Evolutionary conservation across 2,113 vertebrate species (phyloP), one percentile per base, ranked within the genome.

Genomic region (Forbesichthys agassizii): DNA sequence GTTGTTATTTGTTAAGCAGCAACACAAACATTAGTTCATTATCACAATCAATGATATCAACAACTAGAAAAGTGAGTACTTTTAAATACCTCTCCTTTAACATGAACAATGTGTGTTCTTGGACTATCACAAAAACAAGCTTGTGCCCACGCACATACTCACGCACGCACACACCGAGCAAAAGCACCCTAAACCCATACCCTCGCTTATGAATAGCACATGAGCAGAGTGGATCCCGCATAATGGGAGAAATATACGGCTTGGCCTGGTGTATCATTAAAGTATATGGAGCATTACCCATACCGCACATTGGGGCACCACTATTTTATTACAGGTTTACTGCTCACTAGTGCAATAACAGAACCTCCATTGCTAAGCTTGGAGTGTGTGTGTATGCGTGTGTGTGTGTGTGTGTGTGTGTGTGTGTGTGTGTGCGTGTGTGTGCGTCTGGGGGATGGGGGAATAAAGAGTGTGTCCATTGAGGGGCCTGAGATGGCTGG

Each of bases 281-380:
- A 93, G 73, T 91, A 91, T 89, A 92, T 91, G 88, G 85, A 86
- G 87, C 89, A 82, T 88, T 89, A 89, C 85, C 86, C 88, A 86
- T 85, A 82, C 77, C 73, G 83, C 73, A 72, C 86, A 89, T 79
- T 81, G 75, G 83, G 83, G 73, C 83, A 75, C 70, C 77, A 83
- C 84, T 79, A 82, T 83, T 92, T 92, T 91, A 91, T 83, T 88
- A 73, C 84, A 90, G 78, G 82, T 89, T 90, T 89, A 90, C 82
- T 81, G 75, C 81, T 78, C 57, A 14, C 79, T 81, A 84, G 83
- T 88, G 84, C 73, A 91, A 84, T 81, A 87, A 86, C 83, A 82
- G 79, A 79, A 71, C 67, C 68, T 70, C 80, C 78, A 85, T 81
- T 84, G 67, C 74, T 81, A 69, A 51, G 68, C 82, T 75, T 27